Conservation (phyloP, 2,797 vertebrate genomes). For the Typhlichthys eigenmanni region DNA sequence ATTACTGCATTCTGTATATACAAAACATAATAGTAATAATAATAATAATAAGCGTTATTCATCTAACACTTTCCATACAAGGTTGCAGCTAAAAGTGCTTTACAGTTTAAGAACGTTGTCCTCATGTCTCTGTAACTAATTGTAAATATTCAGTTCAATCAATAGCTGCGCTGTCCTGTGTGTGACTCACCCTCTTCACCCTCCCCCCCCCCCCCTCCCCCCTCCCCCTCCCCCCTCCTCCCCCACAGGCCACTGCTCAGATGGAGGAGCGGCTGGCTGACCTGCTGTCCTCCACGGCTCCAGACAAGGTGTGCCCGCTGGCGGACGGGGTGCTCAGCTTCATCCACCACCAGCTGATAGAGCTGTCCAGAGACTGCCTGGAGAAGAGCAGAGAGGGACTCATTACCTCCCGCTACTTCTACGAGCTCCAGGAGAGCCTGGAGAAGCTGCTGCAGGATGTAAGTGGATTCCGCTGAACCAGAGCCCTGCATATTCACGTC, state of each 20-base stretch:
- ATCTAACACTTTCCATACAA: too few species aligned
- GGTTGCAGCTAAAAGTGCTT: too few species aligned
- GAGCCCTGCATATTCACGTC: background rate
- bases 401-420: constrained; percentile 96
- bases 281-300: constrained; percentile 85
- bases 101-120: too few species aligned
- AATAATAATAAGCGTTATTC: too few species aligned
- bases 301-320: constrained; percentile 88
- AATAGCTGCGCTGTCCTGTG: too few species aligned
- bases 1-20: too few species aligned
- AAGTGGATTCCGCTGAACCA: constrained; percentile 24
- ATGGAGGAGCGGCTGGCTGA: constrained; percentile 95
- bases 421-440: constrained; percentile 95
- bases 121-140: too few species aligned
- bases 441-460: constrained; percentile 95
- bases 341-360: constrained; percentile 96
- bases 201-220: constrained; percentile 4
- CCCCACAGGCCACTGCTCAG: constrained; percentile 88
- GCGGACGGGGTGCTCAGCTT: constrained; percentile 95
- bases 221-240: background rate
- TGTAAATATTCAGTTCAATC: too few species aligned
- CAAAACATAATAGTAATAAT: too few species aligned
- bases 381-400: constrained; percentile 91
- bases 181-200: constrained; percentile 24
- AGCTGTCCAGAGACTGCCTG: constrained; percentile 94